Conservation (phyloP, 2,113 vertebrate species). For the Meriones unguiculatus region DNA sequence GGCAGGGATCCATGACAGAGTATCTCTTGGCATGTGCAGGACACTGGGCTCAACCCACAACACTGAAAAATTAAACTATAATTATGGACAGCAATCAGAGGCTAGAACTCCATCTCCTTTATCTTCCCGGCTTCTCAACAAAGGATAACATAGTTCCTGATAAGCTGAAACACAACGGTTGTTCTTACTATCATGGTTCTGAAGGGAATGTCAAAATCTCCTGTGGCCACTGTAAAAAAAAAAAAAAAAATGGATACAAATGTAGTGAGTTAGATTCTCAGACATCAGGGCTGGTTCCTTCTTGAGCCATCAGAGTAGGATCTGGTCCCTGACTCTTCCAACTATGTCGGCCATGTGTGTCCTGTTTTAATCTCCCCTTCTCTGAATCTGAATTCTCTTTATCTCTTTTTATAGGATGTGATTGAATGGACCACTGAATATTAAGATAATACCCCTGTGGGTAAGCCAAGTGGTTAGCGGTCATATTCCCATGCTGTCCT, state of each 20-base stretch:
- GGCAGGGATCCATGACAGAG: neutral
- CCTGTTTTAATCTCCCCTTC: neutral
- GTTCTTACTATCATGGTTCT: neutral
- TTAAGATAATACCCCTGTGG: too few species aligned
- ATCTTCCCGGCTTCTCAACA: neutral
- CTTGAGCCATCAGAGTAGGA: neutral
- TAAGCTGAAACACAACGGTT: fast-evolving
- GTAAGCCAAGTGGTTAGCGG: neutral
- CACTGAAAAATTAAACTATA: neutral
- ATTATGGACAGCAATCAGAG: neutral
- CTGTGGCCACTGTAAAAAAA: neutral
- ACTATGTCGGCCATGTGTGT: neutral
- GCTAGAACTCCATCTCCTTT: neutral
- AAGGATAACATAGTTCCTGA: neutral
- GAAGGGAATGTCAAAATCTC: neutral
- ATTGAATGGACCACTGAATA: neutral
- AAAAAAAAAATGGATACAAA: too few species aligned
- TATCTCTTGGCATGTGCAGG: neutral
- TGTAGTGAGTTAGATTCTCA: neutral
- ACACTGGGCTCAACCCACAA: neutral
- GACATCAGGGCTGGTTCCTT: neutral
- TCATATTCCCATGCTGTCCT: neutral
- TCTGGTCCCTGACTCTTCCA: neutral
- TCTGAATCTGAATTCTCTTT: neutral
- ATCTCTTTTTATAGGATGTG: neutral